Evolutionary conservation across 2,888 invertebrate species (phyloP).

Genomic region (Tachina lurida): DNA sequence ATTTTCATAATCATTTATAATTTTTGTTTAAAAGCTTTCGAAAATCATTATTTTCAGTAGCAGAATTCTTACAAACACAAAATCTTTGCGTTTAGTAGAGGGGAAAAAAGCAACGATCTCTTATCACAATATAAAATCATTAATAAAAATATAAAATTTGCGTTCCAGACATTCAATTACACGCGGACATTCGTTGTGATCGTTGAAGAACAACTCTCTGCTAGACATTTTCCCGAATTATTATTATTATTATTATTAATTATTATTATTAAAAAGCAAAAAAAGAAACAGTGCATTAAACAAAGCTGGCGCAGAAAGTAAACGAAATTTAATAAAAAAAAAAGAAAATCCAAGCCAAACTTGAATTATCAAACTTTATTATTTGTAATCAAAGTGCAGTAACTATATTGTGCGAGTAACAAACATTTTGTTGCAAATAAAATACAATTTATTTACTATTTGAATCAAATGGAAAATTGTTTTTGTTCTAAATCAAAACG

Average conservation of each 20-base stretch:
- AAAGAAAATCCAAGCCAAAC: slow-evolving; percentile 4
- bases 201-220: slow-evolving; percentile 10
- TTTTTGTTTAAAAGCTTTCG: slow-evolving; percentile 41
- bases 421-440: slow-evolving; percentile 26
- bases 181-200: slow-evolving; percentile 62
- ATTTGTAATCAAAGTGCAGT: neutral
- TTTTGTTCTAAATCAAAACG: slow-evolving; percentile 47
- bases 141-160: slow-evolving; percentile 65
- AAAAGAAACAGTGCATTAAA: slow-evolving; percentile 15
- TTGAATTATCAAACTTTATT: neutral
- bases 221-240: slow-evolving; percentile 22
- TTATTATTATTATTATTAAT: neutral
- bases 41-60: slow-evolving; percentile 33
- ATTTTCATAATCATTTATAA: slow-evolving; percentile 5
- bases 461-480: slow-evolving; percentile 68
- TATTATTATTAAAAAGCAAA: slow-evolving; percentile 16
- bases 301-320: slow-evolving; percentile 2
- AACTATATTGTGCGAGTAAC: neutral
- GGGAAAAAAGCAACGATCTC: slow-evolving; percentile 64
- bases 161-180: slow-evolving; percentile 54
- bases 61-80: slow-evolving; percentile 36
- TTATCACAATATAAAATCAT: slow-evolving; percentile 58
- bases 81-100: slow-evolving; percentile 19
- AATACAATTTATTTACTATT: slow-evolving; percentile 15
- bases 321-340: slow-evolving; percentile 34